Base-by-base conservation (phyloP, 2,797 vertebrate species). In the Podarcis siculus region DNA sequence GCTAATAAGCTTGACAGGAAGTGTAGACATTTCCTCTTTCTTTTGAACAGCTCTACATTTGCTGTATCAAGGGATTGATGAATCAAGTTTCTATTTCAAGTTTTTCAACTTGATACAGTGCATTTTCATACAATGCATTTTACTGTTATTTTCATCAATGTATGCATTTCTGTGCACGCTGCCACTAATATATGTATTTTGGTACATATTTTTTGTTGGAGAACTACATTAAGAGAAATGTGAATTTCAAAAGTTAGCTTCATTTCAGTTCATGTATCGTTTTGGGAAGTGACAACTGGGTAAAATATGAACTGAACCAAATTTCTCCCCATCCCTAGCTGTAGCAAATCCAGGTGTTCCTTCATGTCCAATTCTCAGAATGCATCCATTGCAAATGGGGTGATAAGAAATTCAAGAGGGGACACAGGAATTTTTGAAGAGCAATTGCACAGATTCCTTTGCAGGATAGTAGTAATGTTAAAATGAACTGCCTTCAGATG, bases 381-480 rank as follows among this genome's bases (percentile, higher is more conserved):
- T 30, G 15, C 61, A 39, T 83, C 81, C 23, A 30, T 79, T 23
- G 42, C 39, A 15, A 25, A 13, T 7, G 0, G 13, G 17, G 72
- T 25, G 49, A 42, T 19, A 6, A 89, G 82, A 64, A 66, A 76
- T 78, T 35, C 88, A 58, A 67, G 75, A 27, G 61, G 86, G 23
- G 25, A 7, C 42, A 5, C 17, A 7, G 66, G 89, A 87, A 90
- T 30, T 77, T 69, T 55, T 77, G 61, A 67, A 71, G 69, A 12
- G 35, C 12, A n/a, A 6, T 5, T 89, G 8, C 77, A 58, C 37
- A 4, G 30, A 78, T 85, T 85, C 32, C n/a, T 87, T 55, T 55
- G 21, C 8, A 32, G 21, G 5, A 5, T 64, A 79, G 35, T 42
- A 0, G 39, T 19, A 0, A 25, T 37, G 32, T 13, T 67, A 67